Percentiles rank a stretch among this genome's conserved stretches.
These are phyloP conservation scores for Cenopis cana DNA, from an alignment of 2,888 invertebrate genomes.

Conservation along the genomic window DNA sequence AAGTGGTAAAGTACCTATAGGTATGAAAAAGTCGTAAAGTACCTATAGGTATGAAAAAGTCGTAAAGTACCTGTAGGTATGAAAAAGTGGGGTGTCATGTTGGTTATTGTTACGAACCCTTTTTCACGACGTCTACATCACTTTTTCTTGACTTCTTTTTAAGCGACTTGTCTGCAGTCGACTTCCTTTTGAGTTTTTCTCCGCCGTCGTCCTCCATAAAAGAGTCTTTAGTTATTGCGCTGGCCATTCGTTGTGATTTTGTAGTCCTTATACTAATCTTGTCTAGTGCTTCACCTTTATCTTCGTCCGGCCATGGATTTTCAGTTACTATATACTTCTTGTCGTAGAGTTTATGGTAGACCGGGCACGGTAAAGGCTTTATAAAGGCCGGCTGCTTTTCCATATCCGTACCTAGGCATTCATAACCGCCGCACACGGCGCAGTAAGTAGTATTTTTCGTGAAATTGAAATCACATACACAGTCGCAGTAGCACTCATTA, in stretches of 20 bases:
- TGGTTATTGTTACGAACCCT: not conserved
- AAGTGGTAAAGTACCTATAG: too few relatives aligned
- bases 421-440: conserved; percentile 76
- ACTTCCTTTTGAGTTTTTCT: conserved; percentile 56
- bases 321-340: conserved; percentile 64
- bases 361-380: conserved; percentile 76
- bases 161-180: conserved; percentile 62
- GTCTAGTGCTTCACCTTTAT: conserved; percentile 47
- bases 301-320: conserved; percentile 71
- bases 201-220: conserved; percentile 48
- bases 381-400: conserved; percentile 64
- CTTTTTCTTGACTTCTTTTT: conserved; percentile 9
- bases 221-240: not conserved
- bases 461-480: conserved; percentile 73
- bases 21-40: too few relatives aligned
- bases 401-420: conserved; percentile 73
- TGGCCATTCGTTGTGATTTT: conserved; percentile 47
- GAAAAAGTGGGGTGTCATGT: not conserved
- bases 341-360: conserved; percentile 77
- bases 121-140: not conserved
- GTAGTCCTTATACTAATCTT: conserved; percentile 55
- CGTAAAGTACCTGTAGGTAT: too few relatives aligned
- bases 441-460: conserved; percentile 75
- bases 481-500: conserved; percentile 75
- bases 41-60: too few relatives aligned